Conservation (phyloP, 2,113 vertebrate species). For the Microtus ochrogaster region DNA sequence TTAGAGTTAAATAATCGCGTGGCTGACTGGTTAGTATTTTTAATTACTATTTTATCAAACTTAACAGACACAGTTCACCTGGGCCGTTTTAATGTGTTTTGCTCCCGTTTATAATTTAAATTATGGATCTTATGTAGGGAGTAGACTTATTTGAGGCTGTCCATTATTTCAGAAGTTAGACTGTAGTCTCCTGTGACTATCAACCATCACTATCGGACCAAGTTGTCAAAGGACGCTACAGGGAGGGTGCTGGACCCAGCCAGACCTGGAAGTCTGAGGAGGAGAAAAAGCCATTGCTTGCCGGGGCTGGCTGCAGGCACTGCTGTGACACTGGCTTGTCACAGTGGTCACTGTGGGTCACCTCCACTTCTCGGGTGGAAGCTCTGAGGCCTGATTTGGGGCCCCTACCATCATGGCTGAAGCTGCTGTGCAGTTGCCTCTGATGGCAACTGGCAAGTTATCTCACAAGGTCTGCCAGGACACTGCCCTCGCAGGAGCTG, state of each 20-base stretch:
- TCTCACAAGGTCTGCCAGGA: background rate
- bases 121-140: constrained; percentile 51
- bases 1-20: background rate
- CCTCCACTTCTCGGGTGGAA: background rate
- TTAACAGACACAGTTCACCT: constrained; percentile 34
- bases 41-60: constrained; percentile 69
- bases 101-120: constrained; percentile 68
- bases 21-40: background rate
- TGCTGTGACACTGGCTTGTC: background rate
- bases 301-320: background rate
- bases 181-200: background rate
- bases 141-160: constrained; percentile 63
- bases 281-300: background rate
- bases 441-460: background rate
- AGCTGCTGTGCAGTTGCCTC: background rate
- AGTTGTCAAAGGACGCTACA: background rate
- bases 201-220: background rate
- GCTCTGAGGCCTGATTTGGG: background rate
- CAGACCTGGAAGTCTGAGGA: background rate
- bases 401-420: accelerated
- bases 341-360: accelerated
- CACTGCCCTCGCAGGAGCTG: background rate
- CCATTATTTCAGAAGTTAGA: constrained; percentile 44
- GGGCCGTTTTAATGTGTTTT: constrained; percentile 67
- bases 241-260: accelerated